Base-by-base conservation (phyloP, 2,888 invertebrate genomes). In the Dicyrtoma fusca region DNA sequence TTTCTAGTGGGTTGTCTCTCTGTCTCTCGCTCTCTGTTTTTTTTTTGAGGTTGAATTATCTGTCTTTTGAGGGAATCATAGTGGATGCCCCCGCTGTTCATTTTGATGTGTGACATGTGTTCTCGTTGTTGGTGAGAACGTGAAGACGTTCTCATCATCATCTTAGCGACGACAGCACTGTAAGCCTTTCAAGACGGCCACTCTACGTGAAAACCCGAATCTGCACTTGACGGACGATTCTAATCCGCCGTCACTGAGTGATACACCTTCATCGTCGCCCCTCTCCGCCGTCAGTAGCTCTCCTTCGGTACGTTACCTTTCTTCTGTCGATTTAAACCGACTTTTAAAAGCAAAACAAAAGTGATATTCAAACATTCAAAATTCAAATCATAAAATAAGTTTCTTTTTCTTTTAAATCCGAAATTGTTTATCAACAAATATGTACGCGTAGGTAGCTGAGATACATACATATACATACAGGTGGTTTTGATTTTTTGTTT, bases 151-250 rank as follows among this genome's bases (percentile, higher is more conserved):
- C 53, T 66, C 66, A 66, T 66, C 66, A 66, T 47, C 66, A 49
- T 62, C 49, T 19, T 47, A 10, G 8, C 59, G 11, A 44, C 66
- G 42, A 25, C 21, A 45, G n/a, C 17, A 19, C 34, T 13, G 47
- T 23, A 61, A 45, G 42, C 25, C 57, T 81, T 81, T 83, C 84
- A 85, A 82, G 83, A 85, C 85, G 85, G 85, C 86, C 83, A 85
- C 85, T 83, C 84, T 86, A 82, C 84, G 84, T 82, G 84, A 85
- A 82, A 85, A 85, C 84, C 84, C 85, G 82, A 85, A 85, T 82
- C 79, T 80, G 69, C 78, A 80, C 76, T 76, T 80, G 77, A 81
- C 81, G 79, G 82, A 82, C 80, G 81, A 82, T 80, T 82, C 81
- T 19, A 85, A 86, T 83, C 85, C 85, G 77, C 85, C 85, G 82